Evolutionary conservation across 2,888 invertebrate genomes (phyloP).

Genomic region (Drosophila tripunctata): DNA sequence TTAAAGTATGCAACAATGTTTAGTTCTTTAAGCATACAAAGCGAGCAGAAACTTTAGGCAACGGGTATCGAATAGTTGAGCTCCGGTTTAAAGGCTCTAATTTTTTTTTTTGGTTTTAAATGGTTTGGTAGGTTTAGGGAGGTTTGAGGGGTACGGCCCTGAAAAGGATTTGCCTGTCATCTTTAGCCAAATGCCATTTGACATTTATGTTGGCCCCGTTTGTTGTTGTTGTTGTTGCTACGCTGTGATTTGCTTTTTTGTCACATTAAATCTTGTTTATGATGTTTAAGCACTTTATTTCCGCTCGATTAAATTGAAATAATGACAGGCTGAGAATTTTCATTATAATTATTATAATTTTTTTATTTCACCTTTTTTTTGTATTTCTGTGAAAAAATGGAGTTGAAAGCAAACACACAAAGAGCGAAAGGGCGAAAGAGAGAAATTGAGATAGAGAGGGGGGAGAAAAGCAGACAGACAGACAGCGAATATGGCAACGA

Average conservation of each 20-base stretch:
- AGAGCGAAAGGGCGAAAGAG: neutral
- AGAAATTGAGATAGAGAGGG: neutral
- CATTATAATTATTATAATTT: conserved; percentile 27
- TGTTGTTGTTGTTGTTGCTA: no score
- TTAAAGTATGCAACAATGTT: neutral
- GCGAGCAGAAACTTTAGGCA: neutral
- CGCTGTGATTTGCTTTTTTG: conserved; percentile 74
- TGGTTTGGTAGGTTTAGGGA: neutral
- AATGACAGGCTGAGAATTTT: conserved; percentile 61
- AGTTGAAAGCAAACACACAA: conserved; percentile 3
- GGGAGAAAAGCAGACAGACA: neutral
- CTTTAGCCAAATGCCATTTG: conserved; percentile 69
- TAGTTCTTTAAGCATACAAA: neutral
- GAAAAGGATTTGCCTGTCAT: conserved; percentile 57
- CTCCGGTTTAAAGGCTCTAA: neutral
- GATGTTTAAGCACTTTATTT: conserved; percentile 77
- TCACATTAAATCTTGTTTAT: conserved; percentile 78
- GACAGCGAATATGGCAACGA: neutral
- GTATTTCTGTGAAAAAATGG: neutral
- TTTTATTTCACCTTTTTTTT: conserved; percentile 3
- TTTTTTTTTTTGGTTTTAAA: neutral
- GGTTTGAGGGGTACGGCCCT: no score
- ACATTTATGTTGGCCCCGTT: conserved; percentile 58
- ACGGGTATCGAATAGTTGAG: neutral
- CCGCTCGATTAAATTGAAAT: conserved; percentile 79